Conservation (phyloP, 2,113 vertebrate species). For the Chaetura pelagica region DNA sequence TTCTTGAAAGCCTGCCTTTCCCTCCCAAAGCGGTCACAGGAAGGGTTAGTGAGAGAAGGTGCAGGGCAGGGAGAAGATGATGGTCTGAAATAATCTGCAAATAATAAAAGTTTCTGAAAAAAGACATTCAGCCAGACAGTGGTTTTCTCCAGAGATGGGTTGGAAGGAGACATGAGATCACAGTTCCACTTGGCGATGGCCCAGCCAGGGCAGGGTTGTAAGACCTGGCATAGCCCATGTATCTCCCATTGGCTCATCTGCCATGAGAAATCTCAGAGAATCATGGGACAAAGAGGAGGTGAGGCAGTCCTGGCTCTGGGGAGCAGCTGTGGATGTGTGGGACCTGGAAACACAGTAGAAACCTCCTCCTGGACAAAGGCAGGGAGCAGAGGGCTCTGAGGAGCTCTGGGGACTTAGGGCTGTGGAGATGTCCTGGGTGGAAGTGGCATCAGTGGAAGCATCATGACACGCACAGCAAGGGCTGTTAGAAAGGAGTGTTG, state of each 20-base stretch:
- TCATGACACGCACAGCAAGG: accelerated
- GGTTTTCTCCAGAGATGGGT: not conserved
- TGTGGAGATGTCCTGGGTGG: accelerated
- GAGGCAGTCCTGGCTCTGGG: not conserved
- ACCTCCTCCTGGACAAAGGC: not conserved
- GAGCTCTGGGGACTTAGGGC: not conserved
- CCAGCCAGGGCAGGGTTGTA: not conserved
- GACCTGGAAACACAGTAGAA: not conserved
- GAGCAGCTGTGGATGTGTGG: not conserved
- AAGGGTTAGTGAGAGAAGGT: not conserved
- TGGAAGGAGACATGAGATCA: not conserved
- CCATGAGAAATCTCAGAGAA: accelerated
- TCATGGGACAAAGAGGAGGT: accelerated
- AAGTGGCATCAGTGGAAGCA: not conserved
- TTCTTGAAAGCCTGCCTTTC: constrained; percentile 25
- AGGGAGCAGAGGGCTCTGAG: not conserved
- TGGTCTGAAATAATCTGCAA: not conserved
- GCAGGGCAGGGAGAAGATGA: not conserved
- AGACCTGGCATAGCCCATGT: accelerated
- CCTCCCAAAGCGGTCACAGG: not conserved
- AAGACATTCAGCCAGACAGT: not conserved
- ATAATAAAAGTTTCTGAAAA: not conserved
- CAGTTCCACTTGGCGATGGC: not conserved
- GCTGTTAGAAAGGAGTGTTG: accelerated
- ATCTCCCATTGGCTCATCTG: not conserved